A percentile compares a stretch with the other conserved stretches of the same genome.
These are phyloP conservation scores for Crypturellus undulatus DNA, from an alignment of 2,113 vertebrate species.

Conservation along the genomic window DNA sequence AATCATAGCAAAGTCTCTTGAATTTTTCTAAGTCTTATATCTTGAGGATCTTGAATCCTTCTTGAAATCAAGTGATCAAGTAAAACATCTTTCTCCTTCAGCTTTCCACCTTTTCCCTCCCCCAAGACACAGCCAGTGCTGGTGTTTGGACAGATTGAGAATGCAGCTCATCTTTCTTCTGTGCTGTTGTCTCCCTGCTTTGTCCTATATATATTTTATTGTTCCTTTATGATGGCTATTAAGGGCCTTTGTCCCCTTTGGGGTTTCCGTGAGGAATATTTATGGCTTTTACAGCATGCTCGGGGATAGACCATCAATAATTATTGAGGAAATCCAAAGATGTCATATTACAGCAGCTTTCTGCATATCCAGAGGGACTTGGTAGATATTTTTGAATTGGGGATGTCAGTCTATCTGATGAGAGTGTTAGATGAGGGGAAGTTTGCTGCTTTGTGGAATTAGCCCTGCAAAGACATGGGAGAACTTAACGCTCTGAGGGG, in stretches of 20 bases:
- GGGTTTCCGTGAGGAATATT: constrained; percentile 52
- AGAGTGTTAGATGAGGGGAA: constrained; percentile 35
- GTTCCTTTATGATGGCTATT: constrained; percentile 56
- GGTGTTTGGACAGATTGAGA: constrained; percentile 19
- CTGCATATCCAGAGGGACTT: constrained; percentile 31
- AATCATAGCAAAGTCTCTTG: neutral
- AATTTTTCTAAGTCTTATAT: neutral
- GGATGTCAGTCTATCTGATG: constrained; percentile 39
- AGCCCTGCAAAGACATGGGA: neutral
- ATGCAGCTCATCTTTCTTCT: constrained; percentile 44
- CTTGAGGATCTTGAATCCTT: neutral
- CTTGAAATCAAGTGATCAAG: neutral
- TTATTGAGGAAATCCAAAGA: constrained; percentile 52
- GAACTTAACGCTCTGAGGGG: neutral
- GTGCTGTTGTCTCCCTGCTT: constrained; percentile 47
- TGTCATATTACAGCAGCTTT: constrained; percentile 47
- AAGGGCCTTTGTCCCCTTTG: constrained; percentile 51
- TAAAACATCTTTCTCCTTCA: neutral
- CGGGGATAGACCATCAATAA: constrained; percentile 27
- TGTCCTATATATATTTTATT: constrained; percentile 52
- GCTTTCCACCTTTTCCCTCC: neutral
- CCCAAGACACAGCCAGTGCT: neutral
- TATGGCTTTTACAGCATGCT: constrained; percentile 44
- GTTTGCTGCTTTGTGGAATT: neutral
- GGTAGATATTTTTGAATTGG: neutral